phyloP scores from a whole-genome alignment of 2,888 invertebrate genomes.

The Malthinus seriepunctatus region DNA sequence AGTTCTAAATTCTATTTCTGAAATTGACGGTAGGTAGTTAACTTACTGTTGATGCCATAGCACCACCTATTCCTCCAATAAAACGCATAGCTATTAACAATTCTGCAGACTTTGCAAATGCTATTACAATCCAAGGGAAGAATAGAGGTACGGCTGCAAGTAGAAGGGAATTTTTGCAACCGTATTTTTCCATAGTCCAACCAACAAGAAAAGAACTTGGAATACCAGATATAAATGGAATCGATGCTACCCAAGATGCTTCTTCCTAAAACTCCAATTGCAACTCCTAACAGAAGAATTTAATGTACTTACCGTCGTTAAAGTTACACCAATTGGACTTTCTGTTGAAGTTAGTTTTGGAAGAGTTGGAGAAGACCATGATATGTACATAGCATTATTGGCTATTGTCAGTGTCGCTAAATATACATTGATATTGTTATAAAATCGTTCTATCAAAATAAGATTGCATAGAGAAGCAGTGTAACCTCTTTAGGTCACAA shows the following conservation, averaged over 20 bases:
- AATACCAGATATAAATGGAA: constrained; percentile 60
- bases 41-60: constrained; percentile 54
- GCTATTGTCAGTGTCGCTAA: constrained; percentile 26
- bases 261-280: constrained; percentile 49
- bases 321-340: background rate
- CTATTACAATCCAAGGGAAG: constrained; percentile 56
- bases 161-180: constrained; percentile 60
- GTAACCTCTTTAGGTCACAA: no score
- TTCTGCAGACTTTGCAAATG: constrained; percentile 40
- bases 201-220: constrained; percentile 61
- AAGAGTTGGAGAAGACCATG: constrained; percentile 21
- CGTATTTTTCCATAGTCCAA: constrained; percentile 59
- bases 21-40: background rate
- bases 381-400: constrained; percentile 19
- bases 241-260: constrained; percentile 62
- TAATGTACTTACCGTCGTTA: background rate
- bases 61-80: constrained; percentile 70
- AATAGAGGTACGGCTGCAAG: constrained; percentile 58
- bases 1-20: background rate
- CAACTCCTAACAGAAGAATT: background rate
- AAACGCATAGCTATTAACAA: constrained; percentile 66
- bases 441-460: background rate
- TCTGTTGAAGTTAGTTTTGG: constrained; percentile 1
- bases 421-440: background rate
- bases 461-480: no score